Conservation (phyloP, 1,140 invertebrate species). For the Lucilia sericata region DNA sequence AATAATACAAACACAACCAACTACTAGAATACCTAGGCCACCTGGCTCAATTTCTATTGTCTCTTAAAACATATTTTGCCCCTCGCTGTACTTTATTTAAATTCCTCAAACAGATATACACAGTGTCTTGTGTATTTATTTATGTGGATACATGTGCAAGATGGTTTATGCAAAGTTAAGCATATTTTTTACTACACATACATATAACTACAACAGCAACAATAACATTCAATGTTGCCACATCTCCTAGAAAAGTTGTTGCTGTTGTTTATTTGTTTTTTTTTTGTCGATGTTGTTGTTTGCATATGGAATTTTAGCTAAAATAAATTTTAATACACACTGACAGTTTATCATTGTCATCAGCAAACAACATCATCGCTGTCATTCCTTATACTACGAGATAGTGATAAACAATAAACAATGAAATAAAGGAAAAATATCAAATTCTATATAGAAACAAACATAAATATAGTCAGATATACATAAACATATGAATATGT, state of each 20-base stretch:
- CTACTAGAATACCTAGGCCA: too few species aligned
- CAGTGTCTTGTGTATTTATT: neutral
- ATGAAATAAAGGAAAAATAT: neutral
- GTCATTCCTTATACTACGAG: slow-evolving; percentile 19
- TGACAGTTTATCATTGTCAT: slow-evolving; percentile 27
- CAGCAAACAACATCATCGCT: slow-evolving; percentile 15
- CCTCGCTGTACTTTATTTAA: too few species aligned
- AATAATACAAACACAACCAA: too few species aligned
- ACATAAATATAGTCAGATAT: too few species aligned
- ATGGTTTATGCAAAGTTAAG: slow-evolving; percentile 11
- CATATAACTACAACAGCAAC: neutral
- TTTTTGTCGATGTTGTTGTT: neutral
- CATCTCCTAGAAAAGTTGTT: neutral
- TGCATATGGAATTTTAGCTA: slow-evolving; percentile 24
- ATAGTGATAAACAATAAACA: slow-evolving; percentile 17
- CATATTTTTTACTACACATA: neutral
- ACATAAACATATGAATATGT: too few species aligned
- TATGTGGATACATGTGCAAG: neutral
- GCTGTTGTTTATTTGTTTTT: neutral
- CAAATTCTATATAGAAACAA: neutral
- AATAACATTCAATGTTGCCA: neutral
- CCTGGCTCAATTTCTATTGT: too few species aligned
- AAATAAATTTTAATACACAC: slow-evolving; percentile 29
- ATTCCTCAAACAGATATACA: neutral
- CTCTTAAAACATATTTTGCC: too few species aligned